Evolutionary conservation across 92 coral and sea anemone species (phyloP), one percentile per base, ranked within the genome.

Genomic region (Phenganax stokvisi): DNA sequence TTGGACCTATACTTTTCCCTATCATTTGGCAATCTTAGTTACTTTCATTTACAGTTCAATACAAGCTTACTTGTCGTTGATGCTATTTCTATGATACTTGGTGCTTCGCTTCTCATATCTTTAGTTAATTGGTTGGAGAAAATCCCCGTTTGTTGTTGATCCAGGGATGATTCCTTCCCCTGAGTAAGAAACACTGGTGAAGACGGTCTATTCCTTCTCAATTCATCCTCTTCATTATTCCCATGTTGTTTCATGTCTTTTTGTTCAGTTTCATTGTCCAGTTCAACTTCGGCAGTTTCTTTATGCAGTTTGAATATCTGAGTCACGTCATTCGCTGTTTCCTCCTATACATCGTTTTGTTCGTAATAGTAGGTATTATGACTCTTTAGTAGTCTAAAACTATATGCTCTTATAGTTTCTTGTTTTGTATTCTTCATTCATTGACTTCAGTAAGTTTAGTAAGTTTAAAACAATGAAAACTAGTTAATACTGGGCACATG

Each of bases 21-120:
- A 37, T 37, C 47, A 37, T 5, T 37, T 37, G 47, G 47, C 47
- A 37, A 37, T 37, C 47, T 37, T 37, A 37, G 47, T 20, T 20
- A 20, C 25, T 20, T 20, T 20, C 25, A 20, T 20, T 20, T 20
- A 20, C 25, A 20, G 25, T 20, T 20, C 25, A 20, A 20, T 20
- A 20, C 25, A 20, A 20, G 25, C 25, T 20, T 20, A 20, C 25
- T 20, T 20, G 25, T 20, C 25, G 25, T 20, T 83, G 78, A 51
- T 1, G 83, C 44, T 71, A 90, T 84, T 31, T 86, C 94, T 29
- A 89, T 77, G 3, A 90, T 71, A 79, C 83, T 63, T 44, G 90
- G 84, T 30, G 76, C 84, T 79, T 56, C 57, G 12, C 66, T 47
- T 9, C 71, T 2, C 5, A 12, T 27, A 25, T 16, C 66, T 7